Evolutionary conservation across 2,113 vertebrate species (phyloP), one percentile per base, ranked within the genome.

Genomic region (Pagrus major): DNA sequence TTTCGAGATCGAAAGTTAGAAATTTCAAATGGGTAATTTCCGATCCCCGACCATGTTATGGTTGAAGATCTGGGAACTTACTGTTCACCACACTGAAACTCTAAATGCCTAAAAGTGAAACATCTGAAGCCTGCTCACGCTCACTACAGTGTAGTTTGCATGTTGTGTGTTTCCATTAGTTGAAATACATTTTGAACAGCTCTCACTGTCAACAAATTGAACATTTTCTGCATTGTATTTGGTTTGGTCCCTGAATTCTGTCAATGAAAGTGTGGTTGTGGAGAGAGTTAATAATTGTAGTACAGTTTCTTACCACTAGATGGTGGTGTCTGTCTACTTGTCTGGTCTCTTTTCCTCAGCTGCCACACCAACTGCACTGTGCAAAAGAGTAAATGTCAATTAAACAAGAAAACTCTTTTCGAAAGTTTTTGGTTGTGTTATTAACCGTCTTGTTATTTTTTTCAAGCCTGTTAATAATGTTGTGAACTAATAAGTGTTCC

Each of bases 271-370:
- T 23, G 41, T 21, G 23, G 20, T 27, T 33, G 18, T 6, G 3
- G 15, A 2, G 2, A 9, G 16, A 27, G 2, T 27, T 35, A 0
- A 23, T 33, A 5, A 11, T 4, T 65, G 42, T 33, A 49, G 23
- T 84, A 18, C 4, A 0, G 5, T 25, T 29, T 75, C 2, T 47
- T 2, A 55, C 85, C 92, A 91, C 64, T 61, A 90, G 91, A 70
- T 87, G 91, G 86, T 2, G 76, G 9, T 60, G 52, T 47, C 59
- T n/a, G 9, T 58, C 56, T 15, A 2, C 35, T 21, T 0, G n/a
- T n/a, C n/a, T 25, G 4, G 29, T 23, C 18, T 11, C 20, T 10
- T 21, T 15, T 20, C 7, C 21, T 23, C 18, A 4, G n/a, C 71
- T 20, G 29, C 3, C 20, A 25, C 46, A 41, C 42, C 7, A 49